Base-by-base conservation (phyloP, 1,140 invertebrate species). In the Zophobas morio region DNA sequence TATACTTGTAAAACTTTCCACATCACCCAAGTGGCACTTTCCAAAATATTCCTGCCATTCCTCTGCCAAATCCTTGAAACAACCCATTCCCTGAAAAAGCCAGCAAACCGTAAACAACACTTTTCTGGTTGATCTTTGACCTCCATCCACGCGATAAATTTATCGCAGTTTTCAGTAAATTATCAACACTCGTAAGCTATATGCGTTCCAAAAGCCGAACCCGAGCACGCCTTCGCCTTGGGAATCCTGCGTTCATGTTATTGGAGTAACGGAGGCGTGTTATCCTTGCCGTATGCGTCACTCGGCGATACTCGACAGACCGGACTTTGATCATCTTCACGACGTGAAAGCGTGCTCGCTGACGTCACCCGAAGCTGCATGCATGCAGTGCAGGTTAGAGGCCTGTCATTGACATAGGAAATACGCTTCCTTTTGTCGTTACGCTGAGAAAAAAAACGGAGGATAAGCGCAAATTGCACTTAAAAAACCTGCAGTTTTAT, bases 251-350 rank as follows among this genome's bases (percentile, higher is more conserved):
- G 49, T 51, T 51, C 49, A 46, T 46, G 6, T 46, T 46, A 46
- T 8, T 56, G 57, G 36, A 2, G 57, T 20, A 33, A 63, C 57
- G 60, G 60, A 66, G 60, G 60, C 60, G 60, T 66, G 37, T 66
- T 66, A 66, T 66, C 60, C 60, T 63, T 63, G 57, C 35, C n/a
- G 60, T n/a, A 66, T 40, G 60, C 60, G 60, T 66, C 60, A 66
- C 6, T 39, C 57, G 32, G 20, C 20, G 20, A 20, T 20, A 20
- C 20, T 20, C 20, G 20, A 20, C 20, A 20, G 8, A 46, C 42
- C 39, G 60, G 42, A 66, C 60, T 66, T 66, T 66, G 60, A n/a
- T 66, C 60, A 42, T 66, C 60, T 66, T 47, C 60, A 66, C 60
- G 60, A n/a, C 33, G 37, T 36, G 6, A 46, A 66, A 66, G 60